Evolutionary conservation across 2,888 invertebrate species (phyloP), one percentile per base, ranked within the genome.

Genomic region (Chironomus riparius): DNA sequence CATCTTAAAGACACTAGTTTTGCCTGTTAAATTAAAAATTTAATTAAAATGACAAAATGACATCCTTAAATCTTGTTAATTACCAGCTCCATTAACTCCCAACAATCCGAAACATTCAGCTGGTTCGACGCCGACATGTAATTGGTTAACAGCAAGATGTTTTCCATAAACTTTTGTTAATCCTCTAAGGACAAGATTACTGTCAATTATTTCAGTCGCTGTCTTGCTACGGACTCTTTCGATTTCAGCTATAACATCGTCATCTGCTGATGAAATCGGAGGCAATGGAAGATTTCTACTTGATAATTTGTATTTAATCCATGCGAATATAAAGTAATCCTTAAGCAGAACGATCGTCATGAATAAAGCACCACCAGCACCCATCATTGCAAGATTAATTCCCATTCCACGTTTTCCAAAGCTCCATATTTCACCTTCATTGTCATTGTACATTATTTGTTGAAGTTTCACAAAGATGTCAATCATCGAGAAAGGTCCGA

Each of bases 1-100:
- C 90, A 92, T 92, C 83, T 90, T 91, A 82, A 94, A 94, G 0
- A 93, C 93, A 0, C 90, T 89, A 0, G 92, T 92, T 82, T 92
- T 93, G 0, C 92, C 92, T 0, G 92, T 92, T 92, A 0, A 56
- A 92, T 69, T 28, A 28, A 56, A 4, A 24, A 24, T 28, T 56
- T 28, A 38, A 56, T 50, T 56, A 50, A 28, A 56, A 12, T 50
- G 10, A 28, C 28, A 56, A 61, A 1, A 47, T 2, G 38, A 48
- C 10, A 70, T 70, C 13, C n/a, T 12, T 47, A 48, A 47, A 21
- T 70, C 10, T 10, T 38, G 38, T 38, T 38, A 38, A 38, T 38
- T 38, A 56, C 56, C 56, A 15, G 56, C n/a, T 56, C 48, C n/a
- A 38, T 47, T 56, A 56, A 22, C 71, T 0, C 92, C 92, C 62